Conservation (phyloP, 2,888 invertebrate species). For the Suillia variegata region DNA sequence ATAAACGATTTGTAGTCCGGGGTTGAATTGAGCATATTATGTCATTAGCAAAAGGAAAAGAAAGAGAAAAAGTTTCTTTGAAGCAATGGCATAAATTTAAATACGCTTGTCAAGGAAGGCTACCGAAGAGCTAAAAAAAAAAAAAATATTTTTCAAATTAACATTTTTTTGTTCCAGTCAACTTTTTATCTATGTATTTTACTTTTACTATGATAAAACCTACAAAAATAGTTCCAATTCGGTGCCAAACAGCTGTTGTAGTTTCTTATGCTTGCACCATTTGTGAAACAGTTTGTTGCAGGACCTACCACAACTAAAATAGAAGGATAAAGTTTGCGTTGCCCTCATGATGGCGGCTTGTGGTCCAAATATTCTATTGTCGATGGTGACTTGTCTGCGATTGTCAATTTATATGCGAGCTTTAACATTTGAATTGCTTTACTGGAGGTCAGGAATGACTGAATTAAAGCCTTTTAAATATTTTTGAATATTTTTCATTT, state of each 20-base stretch:
- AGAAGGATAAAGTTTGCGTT: slow-evolving; percentile 34
- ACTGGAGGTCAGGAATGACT: too few relatives aligned
- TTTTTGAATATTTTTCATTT: too few relatives aligned
- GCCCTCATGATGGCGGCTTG: too few relatives aligned
- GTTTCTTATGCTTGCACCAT: background rate
- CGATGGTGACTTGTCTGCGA: background rate
- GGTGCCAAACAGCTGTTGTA: slow-evolving; percentile 8
- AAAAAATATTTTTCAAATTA: slow-evolving; percentile 46
- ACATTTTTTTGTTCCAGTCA: slow-evolving; percentile 33
- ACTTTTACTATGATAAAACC: too few relatives aligned
- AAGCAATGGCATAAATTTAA: slow-evolving; percentile 10
- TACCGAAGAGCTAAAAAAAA: too few relatives aligned
- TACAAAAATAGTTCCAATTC: too few relatives aligned
- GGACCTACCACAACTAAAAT: slow-evolving; percentile 44
- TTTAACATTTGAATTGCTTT: slow-evolving; percentile 25
- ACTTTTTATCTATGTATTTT: too few relatives aligned
- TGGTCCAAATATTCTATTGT: background rate
- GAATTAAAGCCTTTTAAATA: too few relatives aligned
- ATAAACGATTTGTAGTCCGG: slow-evolving; percentile 5
- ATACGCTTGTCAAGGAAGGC: slow-evolving; percentile 24
- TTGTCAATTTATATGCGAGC: background rate
- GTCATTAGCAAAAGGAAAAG: slow-evolving; percentile 43
- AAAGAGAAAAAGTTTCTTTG: slow-evolving; percentile 28
- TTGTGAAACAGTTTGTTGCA: background rate
- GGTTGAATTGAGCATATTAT: slow-evolving; percentile 51